phyloP scores from a whole-genome alignment of 2,888 invertebrate genomes.

The Lysandra coridon region DNA sequence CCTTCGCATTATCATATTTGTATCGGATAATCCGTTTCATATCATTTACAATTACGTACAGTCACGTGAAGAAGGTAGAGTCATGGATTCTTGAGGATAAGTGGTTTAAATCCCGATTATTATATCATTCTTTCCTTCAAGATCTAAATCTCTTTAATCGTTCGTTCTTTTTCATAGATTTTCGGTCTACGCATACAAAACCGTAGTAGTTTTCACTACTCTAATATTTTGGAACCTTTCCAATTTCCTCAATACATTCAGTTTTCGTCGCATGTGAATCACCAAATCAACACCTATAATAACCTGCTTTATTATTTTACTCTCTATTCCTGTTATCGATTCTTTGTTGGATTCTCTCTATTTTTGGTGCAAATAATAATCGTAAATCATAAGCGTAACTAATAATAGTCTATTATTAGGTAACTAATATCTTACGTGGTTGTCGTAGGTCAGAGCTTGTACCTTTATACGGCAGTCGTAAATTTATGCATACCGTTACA shows the following conservation, averaged over 20 bases:
- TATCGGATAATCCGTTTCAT: conserved; percentile 19
- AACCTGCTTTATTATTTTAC: not conserved
- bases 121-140: not conserved
- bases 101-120: too few species aligned
- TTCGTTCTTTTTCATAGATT: not conserved
- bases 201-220: not conserved
- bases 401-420: not conserved
- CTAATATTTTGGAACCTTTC: conserved; percentile 10
- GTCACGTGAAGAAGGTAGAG: not conserved
- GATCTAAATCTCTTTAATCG: not conserved
- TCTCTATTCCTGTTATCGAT: not conserved
- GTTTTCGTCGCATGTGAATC: not conserved
- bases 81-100: not conserved
- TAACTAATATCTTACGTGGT: conserved; percentile 34
- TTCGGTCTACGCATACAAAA: not conserved
- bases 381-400: not conserved
- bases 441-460: conserved; percentile 52
- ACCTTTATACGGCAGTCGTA: conserved; percentile 14
- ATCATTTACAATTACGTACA: not conserved
- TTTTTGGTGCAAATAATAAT: not conserved
- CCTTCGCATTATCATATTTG: conserved; percentile 22
- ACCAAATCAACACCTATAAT: not conserved
- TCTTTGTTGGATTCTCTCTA: not conserved
- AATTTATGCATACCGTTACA: conserved; percentile 27
- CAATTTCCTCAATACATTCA: not conserved